These are phyloP conservation scores for Endotricha flammealis DNA, from an alignment of 2,888 invertebrate species.

Conservation along the genomic window DNA sequence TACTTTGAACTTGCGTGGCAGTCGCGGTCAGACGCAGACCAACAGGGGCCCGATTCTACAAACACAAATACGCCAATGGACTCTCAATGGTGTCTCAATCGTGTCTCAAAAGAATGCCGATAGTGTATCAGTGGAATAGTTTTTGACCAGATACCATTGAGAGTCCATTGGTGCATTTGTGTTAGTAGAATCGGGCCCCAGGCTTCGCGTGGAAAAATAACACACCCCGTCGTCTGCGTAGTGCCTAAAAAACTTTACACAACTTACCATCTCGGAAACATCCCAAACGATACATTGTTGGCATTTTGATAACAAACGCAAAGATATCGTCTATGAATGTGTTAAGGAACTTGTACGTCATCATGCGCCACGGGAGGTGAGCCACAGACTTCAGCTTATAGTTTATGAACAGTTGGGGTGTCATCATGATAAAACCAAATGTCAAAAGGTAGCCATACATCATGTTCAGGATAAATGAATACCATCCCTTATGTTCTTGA, in stretches of 20 bases:
- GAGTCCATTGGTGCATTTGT: no score
- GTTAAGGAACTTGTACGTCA: slow-evolving; percentile 99
- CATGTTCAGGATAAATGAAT: slow-evolving; percentile 97
- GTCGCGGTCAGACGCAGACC: no score
- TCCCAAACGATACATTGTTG: slow-evolving; percentile 97
- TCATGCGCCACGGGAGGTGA: slow-evolving; percentile 99
- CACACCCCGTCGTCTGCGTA: no score
- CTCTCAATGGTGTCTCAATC: no score
- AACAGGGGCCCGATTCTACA: no score
- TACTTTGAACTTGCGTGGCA: no score
- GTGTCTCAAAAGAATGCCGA: no score
- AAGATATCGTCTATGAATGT: slow-evolving; percentile 99
- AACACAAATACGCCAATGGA: no score
- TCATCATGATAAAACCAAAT: slow-evolving; percentile 99
- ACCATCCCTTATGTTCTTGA: slow-evolving; percentile 99
- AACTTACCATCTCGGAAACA: slow-evolving; percentile 95
- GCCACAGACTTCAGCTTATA: slow-evolving; percentile 99
- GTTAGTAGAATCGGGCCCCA: no score
- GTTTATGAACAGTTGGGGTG: slow-evolving; percentile 99
- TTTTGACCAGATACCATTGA: no score
- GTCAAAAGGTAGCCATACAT: slow-evolving; percentile 98
- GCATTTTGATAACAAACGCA: slow-evolving; percentile 99
- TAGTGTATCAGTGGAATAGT: no score
- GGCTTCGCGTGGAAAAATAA: no score
- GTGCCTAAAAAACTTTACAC: slow-evolving; percentile 4